phyloP scores from a whole-genome alignment of 1,140 invertebrate species.

The Drosophila trapezifrons region DNA sequence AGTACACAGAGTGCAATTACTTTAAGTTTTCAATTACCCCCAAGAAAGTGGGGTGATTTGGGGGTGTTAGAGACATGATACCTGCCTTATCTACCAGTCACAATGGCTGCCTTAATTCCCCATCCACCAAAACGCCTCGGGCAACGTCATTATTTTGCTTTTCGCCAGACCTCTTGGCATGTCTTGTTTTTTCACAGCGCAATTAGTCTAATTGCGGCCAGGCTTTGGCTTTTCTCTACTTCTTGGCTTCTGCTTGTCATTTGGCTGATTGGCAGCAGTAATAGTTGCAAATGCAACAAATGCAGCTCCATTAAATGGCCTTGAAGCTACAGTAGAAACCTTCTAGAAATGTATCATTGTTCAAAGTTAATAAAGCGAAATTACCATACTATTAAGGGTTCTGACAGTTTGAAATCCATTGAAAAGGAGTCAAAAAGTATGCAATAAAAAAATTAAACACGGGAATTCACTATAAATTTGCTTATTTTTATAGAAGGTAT shows the following conservation, averaged over 20 bases:
- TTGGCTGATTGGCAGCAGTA: conserved; percentile 46
- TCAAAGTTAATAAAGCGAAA: neutral
- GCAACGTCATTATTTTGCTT: conserved; percentile 25
- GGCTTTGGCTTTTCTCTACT: conserved; percentile 9
- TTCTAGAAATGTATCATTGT: neutral
- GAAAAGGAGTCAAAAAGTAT: neutral
- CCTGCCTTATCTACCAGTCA: conserved; percentile 45
- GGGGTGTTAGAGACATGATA: neutral
- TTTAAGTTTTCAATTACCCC: conserved; percentile 30
- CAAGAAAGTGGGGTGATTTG: neutral
- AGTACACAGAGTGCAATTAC: conserved; percentile 24
- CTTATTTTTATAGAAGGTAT: too few species aligned
- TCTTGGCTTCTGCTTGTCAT: conserved; percentile 28
- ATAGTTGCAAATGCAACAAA: conserved; percentile 16
- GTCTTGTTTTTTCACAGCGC: conserved; percentile 14
- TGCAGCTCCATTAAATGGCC: neutral
- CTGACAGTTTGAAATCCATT: neutral
- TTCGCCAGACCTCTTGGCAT: conserved; percentile 26
- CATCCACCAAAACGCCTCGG: conserved; percentile 1
- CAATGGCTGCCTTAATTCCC: neutral
- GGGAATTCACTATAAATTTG: too few species aligned
- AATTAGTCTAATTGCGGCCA: conserved; percentile 70
- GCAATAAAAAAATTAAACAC: too few species aligned
- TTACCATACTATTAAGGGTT: neutral
- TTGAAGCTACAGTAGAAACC: neutral